phyloP scores from a whole-genome alignment of 2,113 vertebrate species.

The Scomber japonicus region DNA sequence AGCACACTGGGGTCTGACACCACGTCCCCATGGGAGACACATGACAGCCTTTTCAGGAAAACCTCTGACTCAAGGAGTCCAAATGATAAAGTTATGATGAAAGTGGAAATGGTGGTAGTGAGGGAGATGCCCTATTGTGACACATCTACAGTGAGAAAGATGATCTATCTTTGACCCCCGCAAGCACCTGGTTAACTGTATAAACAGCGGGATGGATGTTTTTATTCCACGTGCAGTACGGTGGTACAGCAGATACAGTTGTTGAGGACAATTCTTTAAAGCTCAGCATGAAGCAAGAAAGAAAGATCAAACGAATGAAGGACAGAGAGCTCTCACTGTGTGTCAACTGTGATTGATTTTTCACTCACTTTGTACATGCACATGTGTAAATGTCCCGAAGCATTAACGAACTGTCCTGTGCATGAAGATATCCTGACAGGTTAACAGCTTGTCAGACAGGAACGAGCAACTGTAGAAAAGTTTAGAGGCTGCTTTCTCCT shows the following conservation, averaged over 20 bases:
- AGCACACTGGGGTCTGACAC: conserved; percentile 82
- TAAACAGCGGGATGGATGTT: conserved; percentile 53
- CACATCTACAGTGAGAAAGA: conserved; percentile 50
- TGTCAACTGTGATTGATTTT: neutral
- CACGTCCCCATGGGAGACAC: conserved; percentile 73
- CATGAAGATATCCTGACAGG: no score
- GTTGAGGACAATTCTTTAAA: neutral
- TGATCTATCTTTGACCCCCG: conserved; percentile 70
- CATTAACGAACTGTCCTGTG: no score
- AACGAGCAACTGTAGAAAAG: no score
- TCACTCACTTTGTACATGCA: no score
- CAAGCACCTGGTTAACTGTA: conserved; percentile 61
- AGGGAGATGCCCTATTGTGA: conserved; percentile 66
- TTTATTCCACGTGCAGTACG: conserved; percentile 41
- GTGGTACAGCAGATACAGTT: neutral
- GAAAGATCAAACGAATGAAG: neutral
- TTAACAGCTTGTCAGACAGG: neutral
- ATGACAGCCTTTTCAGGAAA: conserved; percentile 78
- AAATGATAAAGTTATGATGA: conserved; percentile 81
- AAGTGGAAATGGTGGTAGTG: conserved; percentile 67
- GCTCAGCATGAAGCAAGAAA: neutral
- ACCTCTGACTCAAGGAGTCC: conserved; percentile 80
- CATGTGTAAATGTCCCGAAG: no score
- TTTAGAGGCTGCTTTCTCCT: neutral
- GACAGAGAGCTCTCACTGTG: neutral